These are phyloP conservation scores for Platalea minor DNA, from an alignment of 2,797 vertebrate genomes.

Conservation along the genomic window DNA sequence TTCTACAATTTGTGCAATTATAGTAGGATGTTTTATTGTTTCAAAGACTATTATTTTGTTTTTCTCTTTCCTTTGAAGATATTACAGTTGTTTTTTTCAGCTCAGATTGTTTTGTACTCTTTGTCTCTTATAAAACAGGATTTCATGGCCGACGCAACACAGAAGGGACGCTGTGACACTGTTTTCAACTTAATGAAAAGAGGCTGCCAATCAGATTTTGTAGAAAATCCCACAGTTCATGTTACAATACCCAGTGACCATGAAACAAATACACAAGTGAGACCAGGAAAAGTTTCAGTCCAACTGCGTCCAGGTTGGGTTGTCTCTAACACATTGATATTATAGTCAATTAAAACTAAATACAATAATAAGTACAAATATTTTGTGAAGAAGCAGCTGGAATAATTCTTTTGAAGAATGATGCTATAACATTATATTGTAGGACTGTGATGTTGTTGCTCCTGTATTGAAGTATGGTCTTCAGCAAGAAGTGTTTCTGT, in stretches of 20 bases:
- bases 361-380: neutral
- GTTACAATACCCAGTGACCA: constrained; percentile 78
- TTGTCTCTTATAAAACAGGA: constrained; percentile 78
- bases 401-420: neutral
- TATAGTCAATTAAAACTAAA: neutral
- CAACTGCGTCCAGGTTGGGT: constrained; percentile 87
- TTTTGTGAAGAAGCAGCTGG: neutral
- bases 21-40: constrained; percentile 40
- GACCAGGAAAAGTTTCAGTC: constrained; percentile 83
- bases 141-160: constrained; percentile 81
- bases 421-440: neutral
- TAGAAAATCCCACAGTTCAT: constrained; percentile 82
- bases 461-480: neutral
- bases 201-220: constrained; percentile 85
- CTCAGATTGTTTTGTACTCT: constrained; percentile 53
- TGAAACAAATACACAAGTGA: constrained; percentile 85
- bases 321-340: neutral
- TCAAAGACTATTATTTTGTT: constrained; percentile 7
- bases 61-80: constrained; percentile 36
- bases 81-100: neutral
- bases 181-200: constrained; percentile 82
- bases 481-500: neutral
- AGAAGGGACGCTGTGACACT: constrained; percentile 86
- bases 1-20: constrained; percentile 24
- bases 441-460: neutral